Percentiles rank a stretch among this genome's conserved stretches.
These are phyloP conservation scores for Paracyclopina nana DNA, from an alignment of 1,140 invertebrate genomes.

Conservation along the genomic window DNA sequence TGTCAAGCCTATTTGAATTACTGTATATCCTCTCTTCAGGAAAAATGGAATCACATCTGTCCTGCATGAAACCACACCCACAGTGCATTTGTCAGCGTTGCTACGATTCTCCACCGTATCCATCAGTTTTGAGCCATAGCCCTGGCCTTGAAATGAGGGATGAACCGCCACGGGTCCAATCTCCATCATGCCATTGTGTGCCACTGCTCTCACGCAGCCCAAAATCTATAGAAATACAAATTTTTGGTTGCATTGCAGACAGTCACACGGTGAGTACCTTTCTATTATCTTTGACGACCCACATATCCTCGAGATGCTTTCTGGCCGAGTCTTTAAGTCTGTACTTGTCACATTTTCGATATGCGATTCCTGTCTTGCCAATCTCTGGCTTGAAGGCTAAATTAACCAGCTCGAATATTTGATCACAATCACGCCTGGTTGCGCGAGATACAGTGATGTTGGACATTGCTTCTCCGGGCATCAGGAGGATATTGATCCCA, in stretches of 20 bases:
- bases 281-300: not conserved
- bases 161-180: not conserved
- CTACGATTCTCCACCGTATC: not conserved
- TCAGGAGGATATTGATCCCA: no score
- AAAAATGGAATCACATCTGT: not conserved
- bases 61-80: not conserved
- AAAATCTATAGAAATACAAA: not conserved
- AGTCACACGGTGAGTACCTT: no score
- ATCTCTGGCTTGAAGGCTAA: not conserved
- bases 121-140: conserved; percentile 2
- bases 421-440: not conserved
- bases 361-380: not conserved
- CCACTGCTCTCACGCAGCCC: not conserved
- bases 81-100: not conserved
- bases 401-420: not conserved
- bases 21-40: not conserved
- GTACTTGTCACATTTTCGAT: not conserved
- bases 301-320: not conserved
- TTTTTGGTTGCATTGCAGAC: not conserved
- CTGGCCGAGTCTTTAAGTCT: not conserved
- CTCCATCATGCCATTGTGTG: not conserved
- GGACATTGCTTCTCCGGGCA: no score
- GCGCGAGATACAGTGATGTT: not conserved
- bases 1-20: not conserved
- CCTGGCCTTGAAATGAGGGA: not conserved